Percentiles rank a stretch among this genome's conserved stretches.
Conservation (phyloP, 2,797 vertebrate genomes). For the Craterocephalus amniculus region DNA sequence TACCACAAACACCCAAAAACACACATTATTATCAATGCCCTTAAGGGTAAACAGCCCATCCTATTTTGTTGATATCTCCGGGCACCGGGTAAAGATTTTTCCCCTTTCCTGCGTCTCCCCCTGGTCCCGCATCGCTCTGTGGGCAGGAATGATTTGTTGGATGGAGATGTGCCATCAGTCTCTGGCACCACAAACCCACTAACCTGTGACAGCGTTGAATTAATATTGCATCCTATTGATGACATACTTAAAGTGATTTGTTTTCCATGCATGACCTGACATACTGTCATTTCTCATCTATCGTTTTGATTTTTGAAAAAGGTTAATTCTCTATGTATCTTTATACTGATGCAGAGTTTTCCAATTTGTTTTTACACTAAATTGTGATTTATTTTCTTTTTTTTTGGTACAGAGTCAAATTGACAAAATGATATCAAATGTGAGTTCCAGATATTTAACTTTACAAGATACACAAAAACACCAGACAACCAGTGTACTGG, state of each 20-base stretch:
- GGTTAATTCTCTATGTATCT: neutral
- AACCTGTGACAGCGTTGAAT: constrained; percentile 50
- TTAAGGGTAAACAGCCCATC: constrained; percentile 68
- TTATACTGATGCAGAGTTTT: neutral
- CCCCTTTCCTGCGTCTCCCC: constrained; percentile 28
- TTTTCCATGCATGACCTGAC: constrained; percentile 2
- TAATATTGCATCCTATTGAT: neutral
- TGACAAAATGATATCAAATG: constrained; percentile 5
- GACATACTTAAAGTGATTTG: constrained; percentile 8
- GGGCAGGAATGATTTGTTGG: constrained; percentile 69
- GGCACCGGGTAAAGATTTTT: constrained; percentile 65
- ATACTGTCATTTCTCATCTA: neutral
- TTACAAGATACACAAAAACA: constrained; percentile 20
- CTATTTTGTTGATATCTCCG: constrained; percentile 67
- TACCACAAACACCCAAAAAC: constrained; percentile 16
- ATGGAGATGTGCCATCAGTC: constrained; percentile 64
- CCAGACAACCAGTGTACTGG: constrained; percentile 7
- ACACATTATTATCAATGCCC: constrained; percentile 51
- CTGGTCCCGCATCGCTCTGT: constrained; percentile 52
- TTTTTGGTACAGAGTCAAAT: neutral
- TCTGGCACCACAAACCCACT: constrained; percentile 60
- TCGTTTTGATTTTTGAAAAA: neutral
- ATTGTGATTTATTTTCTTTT: neutral
- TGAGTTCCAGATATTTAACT: constrained; percentile 11
- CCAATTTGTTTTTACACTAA: neutral